These are phyloP conservation scores for Morpho helenor DNA, from an alignment of 2,888 invertebrate genomes.

Conservation along the genomic window DNA sequence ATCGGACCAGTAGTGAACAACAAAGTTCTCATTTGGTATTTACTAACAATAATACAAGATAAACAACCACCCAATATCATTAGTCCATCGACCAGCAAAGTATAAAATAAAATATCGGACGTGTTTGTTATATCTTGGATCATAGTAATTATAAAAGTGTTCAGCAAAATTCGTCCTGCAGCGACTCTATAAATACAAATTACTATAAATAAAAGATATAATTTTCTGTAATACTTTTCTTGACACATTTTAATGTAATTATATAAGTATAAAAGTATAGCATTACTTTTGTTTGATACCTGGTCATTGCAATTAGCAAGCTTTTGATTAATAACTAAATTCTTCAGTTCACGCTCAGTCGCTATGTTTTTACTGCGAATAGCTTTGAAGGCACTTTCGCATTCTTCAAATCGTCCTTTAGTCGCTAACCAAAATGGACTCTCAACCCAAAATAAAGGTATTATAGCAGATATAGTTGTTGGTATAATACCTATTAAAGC, in stretches of 20 bases:
- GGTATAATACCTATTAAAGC: conserved; percentile 23
- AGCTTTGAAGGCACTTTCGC: conserved; percentile 17
- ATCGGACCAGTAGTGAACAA: conserved; percentile 19
- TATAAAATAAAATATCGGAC: conserved; percentile 17
- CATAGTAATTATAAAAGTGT: conserved; percentile 20
- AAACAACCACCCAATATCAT: conserved; percentile 17
- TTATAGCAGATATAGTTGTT: conserved; percentile 13
- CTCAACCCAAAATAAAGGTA: conserved; percentile 25
- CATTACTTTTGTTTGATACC: background rate
- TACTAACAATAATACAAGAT: conserved; percentile 20
- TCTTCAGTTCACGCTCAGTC: conserved; percentile 23
- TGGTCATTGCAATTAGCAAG: background rate
- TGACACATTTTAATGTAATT: conserved; percentile 18
- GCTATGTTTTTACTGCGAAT: conserved; percentile 10
- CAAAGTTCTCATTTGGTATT: conserved; percentile 19
- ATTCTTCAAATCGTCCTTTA: conserved; percentile 22
- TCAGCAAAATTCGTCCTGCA: conserved; percentile 18
- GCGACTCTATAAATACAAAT: conserved; percentile 21
- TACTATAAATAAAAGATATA: conserved; percentile 12
- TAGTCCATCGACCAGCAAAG: conserved; percentile 21
- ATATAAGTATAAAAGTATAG: background rate
- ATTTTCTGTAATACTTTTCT: conserved; percentile 24
- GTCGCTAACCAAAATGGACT: conserved; percentile 27
- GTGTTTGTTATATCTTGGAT: conserved; percentile 22
- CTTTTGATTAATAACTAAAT: conserved; percentile 20